Conservation (phyloP, 2,797 vertebrate genomes). For the Diplodus puntazzo region DNA sequence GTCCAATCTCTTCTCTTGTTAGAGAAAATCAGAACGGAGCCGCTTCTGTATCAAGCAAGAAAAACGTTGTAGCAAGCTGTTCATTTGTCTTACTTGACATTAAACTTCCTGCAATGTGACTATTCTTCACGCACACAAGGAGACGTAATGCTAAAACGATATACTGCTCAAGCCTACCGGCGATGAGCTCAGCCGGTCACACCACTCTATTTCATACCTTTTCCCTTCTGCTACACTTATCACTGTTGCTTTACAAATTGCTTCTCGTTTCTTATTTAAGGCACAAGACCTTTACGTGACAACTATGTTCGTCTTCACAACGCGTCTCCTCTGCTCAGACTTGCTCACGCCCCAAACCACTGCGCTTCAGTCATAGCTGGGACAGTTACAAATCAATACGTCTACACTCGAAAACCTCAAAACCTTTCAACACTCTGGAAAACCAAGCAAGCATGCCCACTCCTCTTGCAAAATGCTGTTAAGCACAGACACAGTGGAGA, state of each 20-base stretch:
- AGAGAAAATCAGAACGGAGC: no score
- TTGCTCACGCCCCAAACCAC: constrained; percentile 39
- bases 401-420: constrained; percentile 70
- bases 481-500: constrained; percentile 47
- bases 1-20: no score
- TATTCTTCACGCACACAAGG: no score
- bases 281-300: constrained; percentile 32
- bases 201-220: not conserved
- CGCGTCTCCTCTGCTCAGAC: constrained; percentile 29
- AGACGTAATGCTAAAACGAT: no score
- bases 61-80: no score
- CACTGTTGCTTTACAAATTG: constrained; percentile 13
- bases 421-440: constrained; percentile 71
- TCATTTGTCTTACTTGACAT: no score
- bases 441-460: constrained; percentile 59
- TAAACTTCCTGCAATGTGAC: no score
- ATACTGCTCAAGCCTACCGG: no score
- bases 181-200: no score
- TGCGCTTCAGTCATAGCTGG: constrained; percentile 40
- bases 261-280: not conserved
- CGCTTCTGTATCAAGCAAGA: no score
- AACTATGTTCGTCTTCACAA: constrained; percentile 14
- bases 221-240: not conserved
- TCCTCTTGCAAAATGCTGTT: constrained; percentile 55
- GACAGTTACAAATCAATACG: constrained; percentile 66